Conservation (phyloP, 2,113 vertebrate genomes). For the Pterocles gutturalis region DNA sequence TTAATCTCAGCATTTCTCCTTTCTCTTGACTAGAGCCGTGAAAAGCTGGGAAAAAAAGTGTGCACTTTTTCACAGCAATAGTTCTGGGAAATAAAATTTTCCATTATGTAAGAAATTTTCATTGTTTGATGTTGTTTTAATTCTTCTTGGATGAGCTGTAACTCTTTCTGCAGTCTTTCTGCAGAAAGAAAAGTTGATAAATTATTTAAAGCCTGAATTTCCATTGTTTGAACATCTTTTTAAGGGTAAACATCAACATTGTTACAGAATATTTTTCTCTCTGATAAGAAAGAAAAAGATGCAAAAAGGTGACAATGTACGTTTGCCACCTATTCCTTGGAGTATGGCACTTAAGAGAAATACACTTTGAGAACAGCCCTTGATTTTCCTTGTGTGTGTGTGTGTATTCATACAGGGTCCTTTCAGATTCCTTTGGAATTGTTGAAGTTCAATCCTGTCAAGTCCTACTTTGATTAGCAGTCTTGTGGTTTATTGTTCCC, state of each 20-base stretch:
- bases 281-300: not conserved
- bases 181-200: not conserved
- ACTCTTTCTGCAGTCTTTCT: not conserved
- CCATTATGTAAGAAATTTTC: not conserved
- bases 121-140: not conserved
- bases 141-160: not conserved
- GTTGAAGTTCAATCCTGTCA: not conserved
- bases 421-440: not conserved
- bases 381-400: not conserved
- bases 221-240: not conserved
- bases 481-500: not conserved
- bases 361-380: not conserved
- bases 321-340: not conserved
- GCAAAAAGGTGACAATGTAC: not conserved
- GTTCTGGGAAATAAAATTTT: not conserved
- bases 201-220: not conserved
- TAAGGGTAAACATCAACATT: not conserved
- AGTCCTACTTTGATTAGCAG: not conserved
- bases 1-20: not conserved
- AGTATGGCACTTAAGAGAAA: not conserved
- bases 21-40: not conserved
- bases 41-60: not conserved
- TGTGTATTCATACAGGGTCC: not conserved
- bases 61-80: not conserved
- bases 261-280: not conserved